Evolutionary conservation across 2,888 invertebrate genomes (phyloP).

Genomic region (Eucriotettix oculatus): DNA sequence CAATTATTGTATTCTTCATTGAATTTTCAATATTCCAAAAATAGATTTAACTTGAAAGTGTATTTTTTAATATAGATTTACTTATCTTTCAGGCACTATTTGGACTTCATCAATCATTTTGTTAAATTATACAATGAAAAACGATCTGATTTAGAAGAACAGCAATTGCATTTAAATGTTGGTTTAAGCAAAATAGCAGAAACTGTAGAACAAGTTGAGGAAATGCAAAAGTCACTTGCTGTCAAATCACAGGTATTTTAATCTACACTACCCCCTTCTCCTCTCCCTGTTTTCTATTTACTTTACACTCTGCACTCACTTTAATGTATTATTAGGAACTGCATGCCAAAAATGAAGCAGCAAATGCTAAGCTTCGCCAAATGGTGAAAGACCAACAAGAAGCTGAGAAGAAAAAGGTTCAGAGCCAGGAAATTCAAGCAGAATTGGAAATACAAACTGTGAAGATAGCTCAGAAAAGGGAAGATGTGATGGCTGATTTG

Average conservation of each 20-base stretch:
- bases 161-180: conserved; percentile 95
- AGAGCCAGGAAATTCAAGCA: conserved; percentile 91
- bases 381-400: conserved; percentile 99
- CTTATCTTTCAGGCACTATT: conserved; percentile 56
- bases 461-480: conserved; percentile 83
- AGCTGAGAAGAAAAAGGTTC: conserved; percentile 96
- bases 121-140: conserved; percentile 96
- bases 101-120: conserved; percentile 99
- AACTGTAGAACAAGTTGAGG: conserved; percentile 98
- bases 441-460: conserved; percentile 64
- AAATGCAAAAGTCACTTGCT: conserved; percentile 96
- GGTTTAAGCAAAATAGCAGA: conserved; percentile 98
- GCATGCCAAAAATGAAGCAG: conserved; percentile 96
- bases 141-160: conserved; percentile 93
- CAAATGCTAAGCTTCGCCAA: conserved; percentile 96
- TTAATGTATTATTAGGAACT: conserved; percentile 39
- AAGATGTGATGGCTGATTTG: conserved; percentile 89
- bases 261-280: no score
- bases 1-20: neutral
- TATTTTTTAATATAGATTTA: neutral
- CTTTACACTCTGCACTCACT: neutral
- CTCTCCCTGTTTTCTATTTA: neutral
- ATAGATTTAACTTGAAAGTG: neutral
- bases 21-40: neutral
- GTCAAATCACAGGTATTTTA: conserved; percentile 68